Base-by-base conservation (phyloP, 1,140 invertebrate species). In the Caenorhabditis remanei region DNA sequence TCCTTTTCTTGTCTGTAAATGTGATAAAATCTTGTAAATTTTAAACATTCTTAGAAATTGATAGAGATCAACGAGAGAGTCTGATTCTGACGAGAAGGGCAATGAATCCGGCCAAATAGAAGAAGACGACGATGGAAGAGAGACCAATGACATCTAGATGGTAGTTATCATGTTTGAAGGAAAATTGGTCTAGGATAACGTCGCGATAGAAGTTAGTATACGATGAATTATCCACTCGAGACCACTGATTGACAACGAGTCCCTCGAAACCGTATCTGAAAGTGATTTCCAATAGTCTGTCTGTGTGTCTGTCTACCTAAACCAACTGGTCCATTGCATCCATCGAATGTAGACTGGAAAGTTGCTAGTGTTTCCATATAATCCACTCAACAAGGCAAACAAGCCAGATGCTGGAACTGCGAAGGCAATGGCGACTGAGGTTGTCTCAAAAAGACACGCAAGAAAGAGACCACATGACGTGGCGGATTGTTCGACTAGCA, bases 291-390 rank as follows among this genome's bases (percentile, higher is more conserved):
- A 43, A 50, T 58, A 40, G 19, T 19, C 32, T 32, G 32, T 32
- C 32, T 32, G 32, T 32, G 32, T 32, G 32, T 32, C 7, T 11
- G 7, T 53, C 43, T 90, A 91, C 84, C 92, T 87, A 85, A 92
- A 92, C 91, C 91, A 92, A 63, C 87, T 89, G n/a, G 92, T 63
- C 56, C 93, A 93, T 65, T 92, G 91, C 6, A 90, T 87, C 92
- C 90, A 92, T 21, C 85, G 85, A 83, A 92, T 91, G 55, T 89
- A 92, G 4, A 56, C 58, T 40, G 91, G 91, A 32, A 92, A 79
- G 9, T 88, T 85, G 16, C 90, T 91, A 8, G 93, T 89, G 82
- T 92, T 92, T 0, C 91, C 90, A 82, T 87, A 93, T 8, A 93
- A 82, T 56, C 91, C 91, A 71, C 91, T 92, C 43, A 92, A 92